Percentiles rank a stretch among this genome's conserved stretches.
These are phyloP conservation scores for Acromyrmex heyeri DNA, from an alignment of 1,140 invertebrate genomes.

Conservation along the genomic window DNA sequence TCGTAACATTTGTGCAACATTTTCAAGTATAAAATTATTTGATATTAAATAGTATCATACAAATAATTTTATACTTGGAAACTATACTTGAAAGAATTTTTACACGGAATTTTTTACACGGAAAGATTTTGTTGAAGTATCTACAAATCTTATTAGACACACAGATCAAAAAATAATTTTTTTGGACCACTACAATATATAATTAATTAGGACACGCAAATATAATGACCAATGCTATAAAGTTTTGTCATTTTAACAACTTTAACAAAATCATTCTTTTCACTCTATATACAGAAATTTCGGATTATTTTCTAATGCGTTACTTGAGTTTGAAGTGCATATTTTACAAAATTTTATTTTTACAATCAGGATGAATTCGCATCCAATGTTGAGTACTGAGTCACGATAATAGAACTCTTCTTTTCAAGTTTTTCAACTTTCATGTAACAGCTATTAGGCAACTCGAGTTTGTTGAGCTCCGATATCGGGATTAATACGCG, in stretches of 20 bases:
- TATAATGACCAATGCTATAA: too few relatives aligned
- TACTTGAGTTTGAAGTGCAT: neutral
- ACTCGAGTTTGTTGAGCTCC: constrained; percentile 5
- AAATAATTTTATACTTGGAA: neutral
- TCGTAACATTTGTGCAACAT: too few relatives aligned
- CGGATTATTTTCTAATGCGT: neutral
- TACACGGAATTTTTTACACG: neutral
- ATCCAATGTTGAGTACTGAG: too few relatives aligned
- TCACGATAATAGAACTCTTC: neutral
- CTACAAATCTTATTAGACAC: too few relatives aligned
- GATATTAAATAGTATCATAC: neutral
- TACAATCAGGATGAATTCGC: neutral
- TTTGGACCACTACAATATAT: too few relatives aligned
- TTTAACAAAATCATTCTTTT: too few relatives aligned
- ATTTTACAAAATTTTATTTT: neutral
- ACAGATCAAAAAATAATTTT: too few relatives aligned
- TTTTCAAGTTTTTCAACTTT: neutral
- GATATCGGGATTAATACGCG: constrained; percentile 47
- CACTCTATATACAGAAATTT: neutral
- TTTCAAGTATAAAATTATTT: too few relatives aligned
- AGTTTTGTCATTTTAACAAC: too few relatives aligned
- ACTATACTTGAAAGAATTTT: neutral
- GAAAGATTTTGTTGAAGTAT: neutral
- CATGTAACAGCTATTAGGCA: neutral
- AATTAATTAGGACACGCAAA: too few relatives aligned